Conservation (phyloP, 2,113 vertebrate species). For the Saguinus imperator region DNA sequence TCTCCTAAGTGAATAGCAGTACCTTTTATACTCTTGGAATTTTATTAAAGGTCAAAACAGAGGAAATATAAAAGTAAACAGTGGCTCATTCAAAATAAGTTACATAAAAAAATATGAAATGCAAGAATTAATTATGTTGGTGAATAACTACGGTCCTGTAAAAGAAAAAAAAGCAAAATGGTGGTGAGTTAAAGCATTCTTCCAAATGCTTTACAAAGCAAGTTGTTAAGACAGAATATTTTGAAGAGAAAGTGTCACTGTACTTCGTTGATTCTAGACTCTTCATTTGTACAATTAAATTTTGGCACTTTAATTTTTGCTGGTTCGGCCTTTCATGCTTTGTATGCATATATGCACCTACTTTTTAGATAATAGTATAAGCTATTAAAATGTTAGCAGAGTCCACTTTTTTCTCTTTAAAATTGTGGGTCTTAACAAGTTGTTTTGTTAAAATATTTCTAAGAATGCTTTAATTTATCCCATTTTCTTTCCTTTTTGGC, state of each 20-base stretch:
- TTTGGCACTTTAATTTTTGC: not conserved
- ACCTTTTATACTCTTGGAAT: not conserved
- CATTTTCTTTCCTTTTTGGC: not conserved
- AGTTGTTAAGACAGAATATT: not conserved
- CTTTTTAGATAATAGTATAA: not conserved
- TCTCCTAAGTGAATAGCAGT: not conserved
- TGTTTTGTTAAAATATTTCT: not conserved
- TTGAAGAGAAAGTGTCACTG: not conserved
- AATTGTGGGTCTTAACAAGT: not conserved
- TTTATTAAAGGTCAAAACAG: not conserved
- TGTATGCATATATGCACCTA: not conserved
- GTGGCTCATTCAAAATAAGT: not conserved
- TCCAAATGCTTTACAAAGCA: not conserved
- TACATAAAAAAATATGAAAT: not conserved
- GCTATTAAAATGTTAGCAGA: not conserved
- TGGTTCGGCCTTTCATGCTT: not conserved
- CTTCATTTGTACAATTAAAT: not conserved
- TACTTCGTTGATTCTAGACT: not conserved
- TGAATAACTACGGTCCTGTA: not conserved
- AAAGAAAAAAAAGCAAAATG: not conserved
- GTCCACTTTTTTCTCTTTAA: not conserved
- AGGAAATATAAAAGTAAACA: not conserved
- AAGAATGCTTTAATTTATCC: not conserved
- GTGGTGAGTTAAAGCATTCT: not conserved
- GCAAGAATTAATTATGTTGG: not conserved